Base-by-base conservation (phyloP, 2,113 vertebrate species). In the Felis catus region DNA sequence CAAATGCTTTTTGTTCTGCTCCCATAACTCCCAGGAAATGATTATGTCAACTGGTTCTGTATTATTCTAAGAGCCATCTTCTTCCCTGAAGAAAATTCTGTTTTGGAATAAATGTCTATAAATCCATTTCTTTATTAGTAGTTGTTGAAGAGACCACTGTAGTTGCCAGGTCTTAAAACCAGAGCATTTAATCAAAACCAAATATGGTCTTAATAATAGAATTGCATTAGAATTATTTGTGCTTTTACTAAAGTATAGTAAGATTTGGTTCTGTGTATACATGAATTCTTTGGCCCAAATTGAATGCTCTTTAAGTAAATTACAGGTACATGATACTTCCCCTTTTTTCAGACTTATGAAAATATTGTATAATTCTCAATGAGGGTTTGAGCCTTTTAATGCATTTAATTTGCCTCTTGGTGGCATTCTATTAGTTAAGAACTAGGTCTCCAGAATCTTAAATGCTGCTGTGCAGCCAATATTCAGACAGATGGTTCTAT, bases 31-130 rank as follows among this genome's bases (percentile, higher is more conserved):
- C 25, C 55, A 85, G 79, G 53, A 82, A 91, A 45, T 71, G 25
- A 41, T 48, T 41, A 65, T 76, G 68, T 45, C 19, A 88, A 15
- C 31, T 66, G 7, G 25, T 73, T 89, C 55, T n/a, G 53, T 55
- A 41, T 55, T 63, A 36, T 61, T 23, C 41, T 89, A 78, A 61
- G 33, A 85, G 45, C 65, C 58, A 84, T 61, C 51, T 82, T 82
- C 51, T 91, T 76, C 18, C n/a, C 13, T 41, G 66, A 68, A 97
- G 48, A 91, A 82, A 81, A 63, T 39, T 80, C 29, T 84, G 15
- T 53, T 95, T 93, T 82, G 73, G 29, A 48, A 82, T 86, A 58
- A 96, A 79, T 92, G 5, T 53, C 36, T 92, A 53, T 39, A 89
- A 53, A 84, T 70, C 31, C 70, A 73, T 63, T 96, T 83, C 9